phyloP scores from a whole-genome alignment of 2,888 invertebrate species.

The Mimas tiliae region DNA sequence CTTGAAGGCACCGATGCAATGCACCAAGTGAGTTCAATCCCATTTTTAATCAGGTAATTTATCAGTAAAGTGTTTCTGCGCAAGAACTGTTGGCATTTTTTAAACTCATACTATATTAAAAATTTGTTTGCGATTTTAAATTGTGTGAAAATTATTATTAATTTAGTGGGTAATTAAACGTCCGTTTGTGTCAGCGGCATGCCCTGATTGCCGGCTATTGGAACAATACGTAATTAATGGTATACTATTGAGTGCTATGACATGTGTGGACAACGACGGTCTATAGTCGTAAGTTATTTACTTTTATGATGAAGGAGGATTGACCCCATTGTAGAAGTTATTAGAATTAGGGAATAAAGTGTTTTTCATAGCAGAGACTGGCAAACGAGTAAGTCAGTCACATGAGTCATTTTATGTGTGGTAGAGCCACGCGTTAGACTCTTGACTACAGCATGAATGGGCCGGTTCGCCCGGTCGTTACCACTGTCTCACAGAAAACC shows the following conservation, averaged over 20 bases:
- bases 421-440: no score
- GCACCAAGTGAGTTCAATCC: not conserved
- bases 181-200: not conserved
- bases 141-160: conserved; percentile 18
- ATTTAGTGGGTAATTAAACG: conserved; percentile 14
- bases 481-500: no score
- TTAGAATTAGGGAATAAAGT: no score
- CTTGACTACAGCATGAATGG: no score
- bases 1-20: not conserved
- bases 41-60: conserved; percentile 13
- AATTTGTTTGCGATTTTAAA: conserved; percentile 5
- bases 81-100: not conserved
- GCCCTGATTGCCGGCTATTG: not conserved
- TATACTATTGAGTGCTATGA: not conserved
- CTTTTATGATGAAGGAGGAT: no score
- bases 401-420: no score
- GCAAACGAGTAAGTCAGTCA: no score
- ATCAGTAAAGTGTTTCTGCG: not conserved
- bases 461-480: no score
- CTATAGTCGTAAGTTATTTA: no score
- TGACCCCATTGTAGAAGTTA: no score
- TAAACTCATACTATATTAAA: conserved; percentile 1
- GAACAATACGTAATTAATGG: conserved; percentile 2
- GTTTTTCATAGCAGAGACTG: no score
- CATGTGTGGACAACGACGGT: no score